phyloP scores from a whole-genome alignment of 2,888 invertebrate genomes.

The Amiota communis region DNA sequence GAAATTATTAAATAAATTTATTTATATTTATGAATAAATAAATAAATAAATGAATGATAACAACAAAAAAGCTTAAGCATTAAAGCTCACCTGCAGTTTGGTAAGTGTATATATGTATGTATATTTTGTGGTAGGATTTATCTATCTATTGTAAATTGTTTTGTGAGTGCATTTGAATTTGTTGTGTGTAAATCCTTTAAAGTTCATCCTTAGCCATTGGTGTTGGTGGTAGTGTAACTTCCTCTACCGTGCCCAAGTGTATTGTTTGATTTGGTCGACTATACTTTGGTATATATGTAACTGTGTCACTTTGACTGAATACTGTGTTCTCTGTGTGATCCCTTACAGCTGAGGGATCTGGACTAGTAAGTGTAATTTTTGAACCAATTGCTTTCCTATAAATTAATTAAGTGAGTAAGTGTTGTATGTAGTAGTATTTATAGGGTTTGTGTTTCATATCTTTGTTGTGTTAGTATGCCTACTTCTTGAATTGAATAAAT shows the following conservation, averaged over 20 bases:
- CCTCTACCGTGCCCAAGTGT: constrained; percentile 70
- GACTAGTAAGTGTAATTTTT: constrained; percentile 75
- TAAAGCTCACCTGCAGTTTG: constrained; percentile 57
- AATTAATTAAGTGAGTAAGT: constrained; percentile 38
- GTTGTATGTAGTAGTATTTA: constrained; percentile 36
- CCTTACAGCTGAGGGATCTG: constrained; percentile 74
- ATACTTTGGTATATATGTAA: constrained; percentile 69
- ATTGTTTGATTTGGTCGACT: constrained; percentile 76
- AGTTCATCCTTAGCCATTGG: constrained; percentile 64
- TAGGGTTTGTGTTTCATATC: too few species aligned
- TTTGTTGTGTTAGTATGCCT: constrained; percentile 33
- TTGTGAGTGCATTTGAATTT: constrained; percentile 34
- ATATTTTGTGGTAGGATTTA: constrained; percentile 44
- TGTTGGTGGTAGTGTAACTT: constrained; percentile 58
- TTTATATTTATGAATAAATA: background rate
- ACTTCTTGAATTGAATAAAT: background rate
- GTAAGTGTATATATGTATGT: constrained; percentile 20
- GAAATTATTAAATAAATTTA: constrained; percentile 29
- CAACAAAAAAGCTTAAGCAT: constrained; percentile 41
- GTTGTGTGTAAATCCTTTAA: constrained; percentile 46
- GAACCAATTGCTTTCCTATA: constrained; percentile 72
- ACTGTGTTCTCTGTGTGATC: constrained; percentile 63
- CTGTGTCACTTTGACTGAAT: constrained; percentile 69
- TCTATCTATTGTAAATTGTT: constrained; percentile 37
- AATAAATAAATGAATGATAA: constrained; percentile 25